Evolutionary conservation across 2,113 vertebrate genomes (phyloP), one percentile per base, ranked within the genome.

Genomic region (Catagonus wagneri): DNA sequence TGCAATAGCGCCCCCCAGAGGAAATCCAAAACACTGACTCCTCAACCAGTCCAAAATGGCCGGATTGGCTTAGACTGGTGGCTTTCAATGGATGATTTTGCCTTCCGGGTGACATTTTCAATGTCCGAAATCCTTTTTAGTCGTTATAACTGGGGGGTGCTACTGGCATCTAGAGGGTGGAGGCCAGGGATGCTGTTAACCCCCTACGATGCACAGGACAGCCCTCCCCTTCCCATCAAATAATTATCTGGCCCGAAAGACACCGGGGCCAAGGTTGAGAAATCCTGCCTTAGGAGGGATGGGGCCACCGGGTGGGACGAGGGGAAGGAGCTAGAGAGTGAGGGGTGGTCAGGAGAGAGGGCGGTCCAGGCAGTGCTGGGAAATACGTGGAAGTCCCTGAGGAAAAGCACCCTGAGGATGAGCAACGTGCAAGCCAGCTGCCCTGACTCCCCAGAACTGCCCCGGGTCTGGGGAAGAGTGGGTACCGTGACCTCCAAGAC

Each of bases 61-160:
- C 44, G 56, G 66, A 83, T 39, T 13, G 14, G 2, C 32, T 66
- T 36, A 32, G 58, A 29, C 25, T 27, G 25, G 27, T 4, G 68
- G 3, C 34, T 94, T 36, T 25, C 9, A 23, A 3, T 6, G 6
- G 34, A 10, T 0, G 0, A 17, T 32, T 83, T 89, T 9, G 7
- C 32, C 25, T 75, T 13, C 20, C 14, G 20, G 29, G 56, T 50
- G 25, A 65, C 22, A 44, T 22, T 32, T 34, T 25, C 78, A 83
- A 84, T 23, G 50, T 56, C 61, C 63, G 32, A 61, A 79, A 81
- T n/a, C 3, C 2, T 15, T 94, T 71, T 58, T 2, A 6, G 4
- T 75, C 75, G 39, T 90, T 27, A 11, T 7, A 15, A 4, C 0
- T 3, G 6, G 27, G 32, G 8, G 29, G 2, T 36, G 39, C 61